A percentile compares a stretch with the other conserved stretches of the same genome.
Evolutionary conservation across 2,113 vertebrate species (phyloP).

Genomic region (Pungitius pungitius): DNA sequence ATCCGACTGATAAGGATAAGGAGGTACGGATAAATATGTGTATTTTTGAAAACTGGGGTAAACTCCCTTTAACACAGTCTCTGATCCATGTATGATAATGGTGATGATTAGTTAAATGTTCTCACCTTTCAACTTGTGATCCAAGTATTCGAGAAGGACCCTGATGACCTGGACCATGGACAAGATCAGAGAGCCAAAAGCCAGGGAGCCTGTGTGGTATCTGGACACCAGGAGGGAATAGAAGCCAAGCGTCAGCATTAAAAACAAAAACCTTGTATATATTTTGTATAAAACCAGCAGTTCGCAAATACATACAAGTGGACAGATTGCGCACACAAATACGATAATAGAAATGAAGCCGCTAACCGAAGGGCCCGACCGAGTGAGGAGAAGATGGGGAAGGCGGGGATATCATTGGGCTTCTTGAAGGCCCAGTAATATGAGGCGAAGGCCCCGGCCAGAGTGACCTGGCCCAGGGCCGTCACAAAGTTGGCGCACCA

Average conservation of each 20-base stretch:
- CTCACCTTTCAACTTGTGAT: conserved; percentile 92
- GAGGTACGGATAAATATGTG: not conserved
- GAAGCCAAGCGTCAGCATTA: conserved; percentile 16
- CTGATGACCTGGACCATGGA: conserved; percentile 91
- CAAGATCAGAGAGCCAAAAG: conserved; percentile 92
- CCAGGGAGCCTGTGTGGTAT: conserved; percentile 94
- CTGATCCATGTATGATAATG: not conserved
- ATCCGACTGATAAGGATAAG: not conserved
- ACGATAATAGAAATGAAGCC: not conserved
- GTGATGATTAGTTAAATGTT: not conserved
- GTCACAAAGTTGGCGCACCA: conserved; percentile 95
- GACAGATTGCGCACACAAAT: not conserved
- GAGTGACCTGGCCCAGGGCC: conserved; percentile 92
- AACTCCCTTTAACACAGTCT: not conserved
- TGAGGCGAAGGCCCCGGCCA: conserved; percentile 94
- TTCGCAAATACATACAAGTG: not conserved
- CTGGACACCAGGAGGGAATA: conserved; percentile 67
- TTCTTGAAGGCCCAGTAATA: conserved; percentile 98
- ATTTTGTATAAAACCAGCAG: not conserved
- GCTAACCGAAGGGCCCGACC: conserved; percentile 89
- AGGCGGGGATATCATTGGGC: conserved; percentile 88
- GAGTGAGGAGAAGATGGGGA: conserved; percentile 89
- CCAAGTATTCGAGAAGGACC: conserved; percentile 91
- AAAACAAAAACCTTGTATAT: not conserved
- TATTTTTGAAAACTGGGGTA: not conserved